Base-by-base conservation (phyloP, 1,140 invertebrate species). In the Mycetomoellerius zeteki region DNA sequence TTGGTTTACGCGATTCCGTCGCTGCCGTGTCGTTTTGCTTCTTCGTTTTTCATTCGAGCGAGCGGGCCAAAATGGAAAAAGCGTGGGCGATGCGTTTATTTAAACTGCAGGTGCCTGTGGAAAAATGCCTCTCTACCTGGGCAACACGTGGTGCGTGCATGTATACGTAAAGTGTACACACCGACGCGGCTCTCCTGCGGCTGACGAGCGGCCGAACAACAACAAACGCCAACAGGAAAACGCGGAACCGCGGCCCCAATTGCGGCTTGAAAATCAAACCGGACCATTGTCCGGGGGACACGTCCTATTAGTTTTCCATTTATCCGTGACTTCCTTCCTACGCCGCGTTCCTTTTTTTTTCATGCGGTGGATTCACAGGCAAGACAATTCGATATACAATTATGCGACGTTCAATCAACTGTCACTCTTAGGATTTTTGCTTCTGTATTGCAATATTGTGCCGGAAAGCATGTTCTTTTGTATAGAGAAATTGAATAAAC, bases 141-240 rank as follows among this genome's bases (percentile, higher is more conserved):
- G 24, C 71, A 24, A n/a, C 54, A 37, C 52, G 27, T 21, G 64
- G 30, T 24, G 30, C 54, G 19, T 5, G 1, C 24, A 47, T 19
- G 27, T 14, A 27, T 37, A 27, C 33, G 21, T 47, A n/a, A 62
- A 76, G 73, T 33, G 69, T 67, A 69, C 65, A 88, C 89, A 90
- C 60, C 50, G 81, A 88, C 67, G 75, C 89, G 80, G 91, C 14
- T 84, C 37, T 84, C 92, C 93, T 93, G 93, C 92, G 93, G 91
- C 93, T 93, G 93, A 93, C 92, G 93, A 93, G 90, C 92, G 91
- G 67, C 91, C 90, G 88, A 91, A 92, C 92, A 93, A 92, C 92
- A 93, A 93, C 93, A 93, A 94, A 93, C 92, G 91, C 91, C 91
- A 90, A 33, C 90, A 76, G 89, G 90, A 92, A 93, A 93, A 93